phyloP scores from a whole-genome alignment of 2,797 vertebrate genomes.

The Taeniopygia guttata region DNA sequence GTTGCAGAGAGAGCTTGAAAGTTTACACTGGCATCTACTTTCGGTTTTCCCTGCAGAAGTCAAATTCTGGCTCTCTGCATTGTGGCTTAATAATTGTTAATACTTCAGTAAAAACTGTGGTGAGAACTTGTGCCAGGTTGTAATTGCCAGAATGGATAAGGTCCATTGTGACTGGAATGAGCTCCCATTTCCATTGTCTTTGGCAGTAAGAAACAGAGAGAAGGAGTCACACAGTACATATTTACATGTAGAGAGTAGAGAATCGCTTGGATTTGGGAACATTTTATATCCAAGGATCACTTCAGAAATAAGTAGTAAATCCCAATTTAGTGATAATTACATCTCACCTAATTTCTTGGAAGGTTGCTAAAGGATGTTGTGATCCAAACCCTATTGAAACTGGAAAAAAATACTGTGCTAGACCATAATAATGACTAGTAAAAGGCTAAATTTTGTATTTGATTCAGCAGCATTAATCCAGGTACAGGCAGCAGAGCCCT shows the following conservation, averaged over 20 bases:
- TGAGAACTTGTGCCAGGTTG: not conserved
- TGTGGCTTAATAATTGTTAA: not conserved
- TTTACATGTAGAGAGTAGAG: not conserved
- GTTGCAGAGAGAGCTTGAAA: not conserved
- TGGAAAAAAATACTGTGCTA: not conserved
- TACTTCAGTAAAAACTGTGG: not conserved
- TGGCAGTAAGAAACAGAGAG: not conserved
- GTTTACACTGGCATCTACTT: not conserved
- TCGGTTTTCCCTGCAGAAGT: not conserved
- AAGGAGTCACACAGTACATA: not conserved
- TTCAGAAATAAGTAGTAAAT: not conserved
- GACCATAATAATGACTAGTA: not conserved
- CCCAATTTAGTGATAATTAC: not conserved
- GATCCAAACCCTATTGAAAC: not conserved
- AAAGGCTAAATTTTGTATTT: not conserved
- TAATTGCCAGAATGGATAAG: not conserved
- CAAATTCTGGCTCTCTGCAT: not conserved
- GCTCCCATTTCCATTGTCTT: not conserved
- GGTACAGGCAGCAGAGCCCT: not conserved
- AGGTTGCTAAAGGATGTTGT: not conserved
- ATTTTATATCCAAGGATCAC: not conserved
- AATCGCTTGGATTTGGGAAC: not conserved
- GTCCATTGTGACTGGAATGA: not conserved
- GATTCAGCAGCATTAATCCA: not conserved
- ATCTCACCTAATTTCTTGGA: not conserved